Evolutionary conservation across 2,113 vertebrate genomes (phyloP).

Genomic region (Dasyornis broadbenti): DNA sequence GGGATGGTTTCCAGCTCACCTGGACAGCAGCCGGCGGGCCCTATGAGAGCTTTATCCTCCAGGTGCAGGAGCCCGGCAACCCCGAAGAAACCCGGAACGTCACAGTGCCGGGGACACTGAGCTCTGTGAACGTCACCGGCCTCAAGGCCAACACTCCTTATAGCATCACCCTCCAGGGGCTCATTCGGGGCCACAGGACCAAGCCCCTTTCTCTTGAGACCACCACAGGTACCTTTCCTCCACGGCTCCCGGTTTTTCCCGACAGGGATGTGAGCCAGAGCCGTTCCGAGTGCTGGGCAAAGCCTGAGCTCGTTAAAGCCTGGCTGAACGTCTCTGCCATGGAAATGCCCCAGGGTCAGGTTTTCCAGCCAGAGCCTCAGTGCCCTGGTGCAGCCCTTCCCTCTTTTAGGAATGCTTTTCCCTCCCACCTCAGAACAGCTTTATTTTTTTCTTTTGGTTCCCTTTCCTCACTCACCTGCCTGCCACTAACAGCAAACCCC

Average conservation of each 20-base stretch:
- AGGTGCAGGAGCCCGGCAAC: slow-evolving; percentile 79
- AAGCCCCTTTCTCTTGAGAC: slow-evolving; percentile 56
- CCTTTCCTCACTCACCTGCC: neutral
- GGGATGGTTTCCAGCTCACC: slow-evolving; percentile 88
- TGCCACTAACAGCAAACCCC: neutral
- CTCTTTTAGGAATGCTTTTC: neutral
- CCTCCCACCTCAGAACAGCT: neutral
- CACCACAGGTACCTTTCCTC: slow-evolving; percentile 59
- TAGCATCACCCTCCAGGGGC: slow-evolving; percentile 76
- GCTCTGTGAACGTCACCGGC: slow-evolving; percentile 71
- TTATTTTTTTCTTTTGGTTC: neutral
- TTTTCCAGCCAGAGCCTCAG: neutral
- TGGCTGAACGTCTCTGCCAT: neutral
- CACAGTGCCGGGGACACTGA: slow-evolving; percentile 74
- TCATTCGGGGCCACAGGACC: slow-evolving; percentile 74
- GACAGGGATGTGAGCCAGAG: neutral
- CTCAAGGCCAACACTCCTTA: slow-evolving; percentile 84
- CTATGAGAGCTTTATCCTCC: slow-evolving; percentile 84
- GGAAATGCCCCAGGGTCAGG: neutral
- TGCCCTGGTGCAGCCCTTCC: neutral
- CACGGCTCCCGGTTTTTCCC: neutral
- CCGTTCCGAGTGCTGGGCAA: neutral
- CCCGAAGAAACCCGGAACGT: slow-evolving; percentile 67
- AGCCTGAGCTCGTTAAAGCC: neutral
- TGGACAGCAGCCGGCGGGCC: slow-evolving; percentile 80